Percentiles rank a stretch among this genome's conserved stretches.
Evolutionary conservation across 2,797 vertebrate species (phyloP).

Genomic region (Sebastes paucispinis): DNA sequence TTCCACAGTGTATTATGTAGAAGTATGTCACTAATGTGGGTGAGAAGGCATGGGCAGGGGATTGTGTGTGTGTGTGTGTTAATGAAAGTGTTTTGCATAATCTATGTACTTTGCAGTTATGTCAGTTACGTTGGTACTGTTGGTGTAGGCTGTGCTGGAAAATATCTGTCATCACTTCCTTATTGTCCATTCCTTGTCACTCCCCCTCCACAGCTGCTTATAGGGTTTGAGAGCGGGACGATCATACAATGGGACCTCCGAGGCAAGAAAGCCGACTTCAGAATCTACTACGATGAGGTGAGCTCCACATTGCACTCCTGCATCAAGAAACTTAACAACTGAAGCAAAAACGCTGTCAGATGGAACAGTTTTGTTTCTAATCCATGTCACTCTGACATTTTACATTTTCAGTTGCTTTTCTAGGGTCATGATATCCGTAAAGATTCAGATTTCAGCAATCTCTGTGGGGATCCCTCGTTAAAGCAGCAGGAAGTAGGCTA

Average conservation of each 20-base stretch:
- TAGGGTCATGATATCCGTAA: neutral
- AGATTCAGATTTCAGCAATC: neutral
- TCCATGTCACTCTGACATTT: neutral
- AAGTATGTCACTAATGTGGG: neutral
- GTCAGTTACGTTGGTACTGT: neutral
- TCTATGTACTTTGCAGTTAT: neutral
- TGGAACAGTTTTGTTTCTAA: neutral
- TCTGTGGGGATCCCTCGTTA: neutral
- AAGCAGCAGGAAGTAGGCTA: neutral
- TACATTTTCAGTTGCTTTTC: neutral
- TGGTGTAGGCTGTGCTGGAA: neutral
- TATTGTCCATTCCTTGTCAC: neutral
- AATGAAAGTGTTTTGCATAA: neutral
- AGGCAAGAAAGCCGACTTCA: slow-evolving; percentile 93
- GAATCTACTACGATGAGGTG: slow-evolving; percentile 98
- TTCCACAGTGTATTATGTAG: neutral
- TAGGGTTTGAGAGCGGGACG: slow-evolving; percentile 97
- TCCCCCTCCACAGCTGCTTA: slow-evolving; percentile 85
- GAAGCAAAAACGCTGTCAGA: neutral
- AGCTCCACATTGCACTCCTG: slow-evolving; percentile 44
- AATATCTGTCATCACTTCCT: neutral
- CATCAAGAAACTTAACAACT: neutral
- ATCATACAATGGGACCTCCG: slow-evolving; percentile 95
- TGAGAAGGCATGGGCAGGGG: neutral
- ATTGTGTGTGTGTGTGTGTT: neutral